phyloP scores from a whole-genome alignment of 2,113 vertebrate genomes.

The Anolis sagrei region DNA sequence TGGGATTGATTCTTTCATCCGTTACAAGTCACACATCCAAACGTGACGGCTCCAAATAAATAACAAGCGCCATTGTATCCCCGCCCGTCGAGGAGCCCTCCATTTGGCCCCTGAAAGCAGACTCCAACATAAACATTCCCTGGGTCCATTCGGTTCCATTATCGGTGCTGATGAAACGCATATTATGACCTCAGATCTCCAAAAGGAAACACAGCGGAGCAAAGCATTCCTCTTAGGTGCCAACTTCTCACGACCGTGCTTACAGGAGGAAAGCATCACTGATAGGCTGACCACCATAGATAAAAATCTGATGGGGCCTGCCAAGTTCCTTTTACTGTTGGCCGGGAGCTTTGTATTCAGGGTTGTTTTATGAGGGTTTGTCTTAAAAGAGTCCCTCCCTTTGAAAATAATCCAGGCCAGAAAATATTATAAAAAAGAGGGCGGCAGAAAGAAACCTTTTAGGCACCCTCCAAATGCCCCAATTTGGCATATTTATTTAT shows the following conservation, averaged over 20 bases:
- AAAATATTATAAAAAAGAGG: neutral
- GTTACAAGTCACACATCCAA: slow-evolving; percentile 30
- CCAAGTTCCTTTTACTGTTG: slow-evolving; percentile 41
- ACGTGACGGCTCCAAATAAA: slow-evolving; percentile 42
- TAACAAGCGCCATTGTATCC: slow-evolving; percentile 36
- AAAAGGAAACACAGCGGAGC: slow-evolving; percentile 29
- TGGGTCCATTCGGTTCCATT: slow-evolving; percentile 23
- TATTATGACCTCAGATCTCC: neutral
- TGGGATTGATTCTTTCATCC: slow-evolving; percentile 41
- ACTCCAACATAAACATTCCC: slow-evolving; percentile 39
- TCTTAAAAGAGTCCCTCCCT: neutral
- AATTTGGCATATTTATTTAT: no score
- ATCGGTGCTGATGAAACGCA: slow-evolving; percentile 30
- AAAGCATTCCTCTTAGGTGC: neutral
- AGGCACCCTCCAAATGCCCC: neutral
- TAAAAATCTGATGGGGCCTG: slow-evolving; percentile 19
- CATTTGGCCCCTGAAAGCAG: slow-evolving; percentile 10
- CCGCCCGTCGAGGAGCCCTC: slow-evolving; percentile 40
- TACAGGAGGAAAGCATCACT: slow-evolving; percentile 12
- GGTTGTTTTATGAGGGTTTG: slow-evolving; percentile 25
- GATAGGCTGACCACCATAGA: slow-evolving; percentile 17
- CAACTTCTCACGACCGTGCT: slow-evolving; percentile 26
- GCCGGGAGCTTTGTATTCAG: slow-evolving; percentile 37
- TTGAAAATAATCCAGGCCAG: slow-evolving; percentile 1
- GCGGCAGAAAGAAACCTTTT: neutral